Conservation (phyloP, 1,140 invertebrate species). For the Pachypsylla venusta region DNA sequence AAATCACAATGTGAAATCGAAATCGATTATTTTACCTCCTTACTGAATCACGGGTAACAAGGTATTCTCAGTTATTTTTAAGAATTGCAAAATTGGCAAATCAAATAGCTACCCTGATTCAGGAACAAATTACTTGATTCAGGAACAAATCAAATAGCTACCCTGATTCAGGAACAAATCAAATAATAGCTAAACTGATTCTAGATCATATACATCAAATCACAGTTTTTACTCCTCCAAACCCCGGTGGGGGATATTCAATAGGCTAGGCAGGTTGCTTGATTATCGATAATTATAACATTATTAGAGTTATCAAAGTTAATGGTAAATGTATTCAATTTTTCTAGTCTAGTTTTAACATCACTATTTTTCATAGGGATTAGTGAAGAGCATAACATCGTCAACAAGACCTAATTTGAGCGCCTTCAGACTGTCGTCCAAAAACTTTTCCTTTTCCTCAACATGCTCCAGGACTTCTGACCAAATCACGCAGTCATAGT, state of each 20-base stretch:
- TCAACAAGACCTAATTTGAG: constrained; percentile 46
- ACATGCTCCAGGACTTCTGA: constrained; percentile 93
- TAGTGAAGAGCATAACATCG: too few relatives aligned
- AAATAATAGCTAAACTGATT: not conserved
- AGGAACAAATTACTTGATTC: not conserved
- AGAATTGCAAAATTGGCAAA: not conserved
- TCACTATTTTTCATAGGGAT: too few relatives aligned
- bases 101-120: not conserved
- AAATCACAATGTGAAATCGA: not conserved
- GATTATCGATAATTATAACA: too few relatives aligned
- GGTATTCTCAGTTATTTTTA: not conserved
- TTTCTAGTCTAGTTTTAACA: too few relatives aligned
- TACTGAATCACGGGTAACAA: not conserved
- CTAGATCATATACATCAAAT: too few relatives aligned
- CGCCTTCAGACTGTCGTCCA: constrained; percentile 49
- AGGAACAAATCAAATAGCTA: not conserved
- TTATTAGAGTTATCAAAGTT: too few relatives aligned
- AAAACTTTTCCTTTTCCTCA: constrained; percentile 51
- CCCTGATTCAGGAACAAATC: not conserved
- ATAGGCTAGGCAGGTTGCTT: too few relatives aligned
- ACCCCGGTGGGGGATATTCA: too few relatives aligned
- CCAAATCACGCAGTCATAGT: constrained; percentile 68
- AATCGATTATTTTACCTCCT: too few relatives aligned
- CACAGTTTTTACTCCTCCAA: too few relatives aligned
- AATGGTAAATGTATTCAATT: too few relatives aligned